Percentiles rank a stretch among this genome's conserved stretches.
Evolutionary conservation across 2,797 vertebrate species (phyloP).

Genomic region (Mus spretus): DNA sequence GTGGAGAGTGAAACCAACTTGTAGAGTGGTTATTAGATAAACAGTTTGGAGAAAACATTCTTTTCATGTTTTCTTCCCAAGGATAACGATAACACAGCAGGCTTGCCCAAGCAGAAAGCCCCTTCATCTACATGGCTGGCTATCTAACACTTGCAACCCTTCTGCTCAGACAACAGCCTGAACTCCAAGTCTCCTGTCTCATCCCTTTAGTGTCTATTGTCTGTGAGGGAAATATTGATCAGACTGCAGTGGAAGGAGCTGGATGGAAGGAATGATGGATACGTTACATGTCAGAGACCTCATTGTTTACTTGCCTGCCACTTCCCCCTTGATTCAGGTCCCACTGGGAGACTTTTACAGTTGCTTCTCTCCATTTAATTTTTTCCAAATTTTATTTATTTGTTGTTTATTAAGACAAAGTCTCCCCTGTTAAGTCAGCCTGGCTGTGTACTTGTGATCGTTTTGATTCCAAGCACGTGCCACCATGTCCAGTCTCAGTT

Average conservation of each 20-base stretch:
- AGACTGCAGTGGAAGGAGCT: neutral
- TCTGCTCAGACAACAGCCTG: slow-evolving; percentile 18
- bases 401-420: neutral
- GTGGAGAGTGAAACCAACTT: slow-evolving; percentile 71
- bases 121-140: slow-evolving; percentile 18
- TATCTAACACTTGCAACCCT: slow-evolving; percentile 15
- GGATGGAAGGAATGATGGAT: neutral
- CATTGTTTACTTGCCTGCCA: slow-evolving; percentile 51
- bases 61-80: slow-evolving; percentile 61
- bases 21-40: slow-evolving; percentile 72
- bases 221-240: slow-evolving; percentile 9
- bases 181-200: slow-evolving; percentile 21
- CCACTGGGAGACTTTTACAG: slow-evolving; percentile 14
- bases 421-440: no score
- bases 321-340: slow-evolving; percentile 27
- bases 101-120: slow-evolving; percentile 63
- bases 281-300: slow-evolving; percentile 21
- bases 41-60: slow-evolving; percentile 46
- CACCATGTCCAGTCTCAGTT: neutral
- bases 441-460: neutral
- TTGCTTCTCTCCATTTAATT: neutral
- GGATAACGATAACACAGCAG: slow-evolving; percentile 22
- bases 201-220: neutral
- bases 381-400: neutral
- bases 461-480: neutral